Evolutionary conservation across 2,888 invertebrate species (phyloP).

Genomic region (Parasteatoda lunata): DNA sequence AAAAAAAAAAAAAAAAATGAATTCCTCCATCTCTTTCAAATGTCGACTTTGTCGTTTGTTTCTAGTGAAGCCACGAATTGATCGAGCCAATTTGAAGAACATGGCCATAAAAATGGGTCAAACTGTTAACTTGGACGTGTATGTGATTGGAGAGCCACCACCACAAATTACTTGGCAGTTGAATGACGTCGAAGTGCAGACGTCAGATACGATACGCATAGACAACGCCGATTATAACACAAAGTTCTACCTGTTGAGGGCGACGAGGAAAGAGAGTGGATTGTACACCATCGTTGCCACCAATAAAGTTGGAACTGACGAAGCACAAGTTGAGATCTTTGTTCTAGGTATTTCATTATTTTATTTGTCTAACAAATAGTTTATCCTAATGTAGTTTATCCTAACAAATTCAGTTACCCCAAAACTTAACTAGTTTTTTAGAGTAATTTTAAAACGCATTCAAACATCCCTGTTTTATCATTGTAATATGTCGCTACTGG

Average conservation of each 20-base stretch:
- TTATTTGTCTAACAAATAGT: background rate
- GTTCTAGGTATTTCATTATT: slow-evolving; percentile 71
- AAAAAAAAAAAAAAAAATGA: no score
- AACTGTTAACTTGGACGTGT: slow-evolving; percentile 90
- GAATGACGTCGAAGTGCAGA: slow-evolving; percentile 76
- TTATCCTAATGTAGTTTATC: no score
- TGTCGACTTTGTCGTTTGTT: slow-evolving; percentile 33
- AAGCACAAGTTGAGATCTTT: slow-evolving; percentile 74
- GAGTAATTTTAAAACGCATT: no score
- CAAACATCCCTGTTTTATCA: no score
- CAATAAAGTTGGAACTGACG: slow-evolving; percentile 74
- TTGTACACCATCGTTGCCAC: slow-evolving; percentile 74
- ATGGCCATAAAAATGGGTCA: slow-evolving; percentile 93
- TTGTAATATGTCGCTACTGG: no score
- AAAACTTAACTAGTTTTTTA: no score
- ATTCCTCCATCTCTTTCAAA: no score
- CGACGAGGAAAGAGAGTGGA: slow-evolving; percentile 74
- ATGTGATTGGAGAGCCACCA: slow-evolving; percentile 91
- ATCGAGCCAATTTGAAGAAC: slow-evolving; percentile 88
- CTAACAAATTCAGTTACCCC: no score
- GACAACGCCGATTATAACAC: slow-evolving; percentile 76
- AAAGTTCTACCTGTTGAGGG: slow-evolving; percentile 73
- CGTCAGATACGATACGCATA: slow-evolving; percentile 66
- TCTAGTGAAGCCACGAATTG: slow-evolving; percentile 96
- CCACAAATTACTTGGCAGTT: slow-evolving; percentile 91